A percentile compares a stretch with the other conserved stretches of the same genome.
Conservation (phyloP, 2,113 vertebrate genomes). For the Alligator sinensis region DNA sequence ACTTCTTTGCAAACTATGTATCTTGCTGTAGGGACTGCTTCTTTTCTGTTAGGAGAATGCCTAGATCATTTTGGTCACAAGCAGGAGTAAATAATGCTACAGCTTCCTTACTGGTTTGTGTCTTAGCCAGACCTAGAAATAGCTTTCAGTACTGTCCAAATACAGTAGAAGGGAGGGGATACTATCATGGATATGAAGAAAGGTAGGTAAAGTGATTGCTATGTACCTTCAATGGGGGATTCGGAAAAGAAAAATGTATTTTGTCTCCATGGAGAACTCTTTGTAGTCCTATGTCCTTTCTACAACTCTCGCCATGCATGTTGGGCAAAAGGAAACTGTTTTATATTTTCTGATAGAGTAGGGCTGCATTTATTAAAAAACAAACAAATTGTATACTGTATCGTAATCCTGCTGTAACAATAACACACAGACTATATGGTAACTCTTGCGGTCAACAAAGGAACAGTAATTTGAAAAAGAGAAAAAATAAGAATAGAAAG, state of each 20-base stretch:
- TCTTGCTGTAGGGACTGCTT: not conserved
- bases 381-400: not conserved
- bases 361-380: not conserved
- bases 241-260: constrained; percentile 46
- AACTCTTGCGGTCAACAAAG: not conserved
- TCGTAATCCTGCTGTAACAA: not conserved
- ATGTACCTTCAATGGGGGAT: constrained; percentile 38
- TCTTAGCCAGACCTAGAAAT: constrained; percentile 69
- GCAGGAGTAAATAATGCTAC: not conserved
- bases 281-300: not conserved
- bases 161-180: constrained; percentile 65
- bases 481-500: not conserved
- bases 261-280: not conserved
- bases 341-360: not conserved
- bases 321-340: not conserved
- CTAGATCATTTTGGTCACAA: not conserved
- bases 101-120: constrained; percentile 47
- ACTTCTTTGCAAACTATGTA: not conserved
- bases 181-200: constrained; percentile 68
- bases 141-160: constrained; percentile 81
- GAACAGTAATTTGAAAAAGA: not conserved
- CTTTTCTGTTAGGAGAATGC: not conserved
- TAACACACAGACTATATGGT: not conserved
- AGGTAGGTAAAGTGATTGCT: constrained; percentile 72
- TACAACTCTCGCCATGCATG: not conserved